Evolutionary conservation across 1,140 invertebrate genomes (phyloP), one percentile per base, ranked within the genome.

Genomic region (Hestina assimilis): DNA sequence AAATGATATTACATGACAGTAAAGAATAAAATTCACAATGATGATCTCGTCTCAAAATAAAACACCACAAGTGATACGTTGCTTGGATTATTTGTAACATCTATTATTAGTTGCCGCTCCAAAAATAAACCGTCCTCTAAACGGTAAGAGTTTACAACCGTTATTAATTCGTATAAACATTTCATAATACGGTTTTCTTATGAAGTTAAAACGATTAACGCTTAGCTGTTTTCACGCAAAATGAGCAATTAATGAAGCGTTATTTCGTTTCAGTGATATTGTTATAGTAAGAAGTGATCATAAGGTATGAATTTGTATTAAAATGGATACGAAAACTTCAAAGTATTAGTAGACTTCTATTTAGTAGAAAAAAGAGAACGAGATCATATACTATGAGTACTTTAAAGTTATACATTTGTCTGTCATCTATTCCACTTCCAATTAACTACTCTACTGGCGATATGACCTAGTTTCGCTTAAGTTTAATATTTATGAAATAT

Each of bases 61-160:
- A 11, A 50, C 33, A 20, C 17, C 19, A 21, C 38, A 11, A 43
- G 26, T 43, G 42, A 45, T 28, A 28, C 26, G 15, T 26, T 19
- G 26, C 24, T n/a, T 28, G 19, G 28, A 41, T 57, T 41, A 57
- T 57, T 57, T 48, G 54, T 48, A 57, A 31, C 54, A 31, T 57
- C 47, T 58, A 58, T 58, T 50, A 58, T 50, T 43, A 58, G 55
- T 24, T 20, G 8, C 11, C 24, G 50, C 41, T 29, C 50, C 55
- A 48, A 63, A 59, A 59, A 63, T 55, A 63, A 41, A 50, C 23
- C 55, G 61, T 54, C 61, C 56, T 59, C 60, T 57, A 60, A 57
- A 59, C 45, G 43, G 50, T 53, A 52, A 47, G 24, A 35, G 50
- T 59, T 58, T 57, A 63, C 38, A 63, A 51, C 50, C 20, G 46